Evolutionary conservation across 2,888 invertebrate species (phyloP).

Genomic region (Scaptomyza reducta): DNA sequence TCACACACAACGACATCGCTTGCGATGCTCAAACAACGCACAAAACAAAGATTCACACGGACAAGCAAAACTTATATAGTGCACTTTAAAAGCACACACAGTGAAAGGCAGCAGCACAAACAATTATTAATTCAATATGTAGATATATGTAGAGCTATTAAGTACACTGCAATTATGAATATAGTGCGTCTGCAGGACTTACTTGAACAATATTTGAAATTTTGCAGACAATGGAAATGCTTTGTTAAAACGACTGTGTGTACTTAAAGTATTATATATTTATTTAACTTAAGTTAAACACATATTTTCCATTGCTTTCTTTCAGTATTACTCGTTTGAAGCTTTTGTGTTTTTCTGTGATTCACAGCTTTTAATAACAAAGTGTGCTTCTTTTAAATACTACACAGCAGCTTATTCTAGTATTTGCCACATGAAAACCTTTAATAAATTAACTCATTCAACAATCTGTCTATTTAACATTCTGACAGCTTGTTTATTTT

Average conservation of each 20-base stretch:
- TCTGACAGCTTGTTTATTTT: not conserved
- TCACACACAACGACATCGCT: conserved; percentile 37
- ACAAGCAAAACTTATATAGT: not conserved
- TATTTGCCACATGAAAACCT: not conserved
- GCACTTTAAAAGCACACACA: not conserved
- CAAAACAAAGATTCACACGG: conserved; percentile 25
- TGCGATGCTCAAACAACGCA: conserved; percentile 27
- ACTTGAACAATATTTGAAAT: not conserved
- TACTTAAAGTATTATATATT: no score
- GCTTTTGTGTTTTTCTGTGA: not conserved
- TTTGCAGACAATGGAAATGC: not conserved
- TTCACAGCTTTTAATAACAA: not conserved
- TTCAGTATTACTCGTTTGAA: not conserved
- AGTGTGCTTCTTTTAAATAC: not conserved
- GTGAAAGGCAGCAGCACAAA: not conserved
- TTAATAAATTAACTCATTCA: not conserved
- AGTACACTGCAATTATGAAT: conserved; percentile 16
- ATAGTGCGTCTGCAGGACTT: not conserved
- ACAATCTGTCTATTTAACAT: not conserved
- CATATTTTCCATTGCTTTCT: not conserved
- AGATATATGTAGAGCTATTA: not conserved
- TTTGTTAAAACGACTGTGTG: not conserved
- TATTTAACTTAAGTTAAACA: no score
- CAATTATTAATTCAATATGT: conserved; percentile 46
- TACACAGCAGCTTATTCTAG: not conserved